These are phyloP conservation scores for Myathropa florea DNA, from an alignment of 2,888 invertebrate genomes.

Conservation along the genomic window DNA sequence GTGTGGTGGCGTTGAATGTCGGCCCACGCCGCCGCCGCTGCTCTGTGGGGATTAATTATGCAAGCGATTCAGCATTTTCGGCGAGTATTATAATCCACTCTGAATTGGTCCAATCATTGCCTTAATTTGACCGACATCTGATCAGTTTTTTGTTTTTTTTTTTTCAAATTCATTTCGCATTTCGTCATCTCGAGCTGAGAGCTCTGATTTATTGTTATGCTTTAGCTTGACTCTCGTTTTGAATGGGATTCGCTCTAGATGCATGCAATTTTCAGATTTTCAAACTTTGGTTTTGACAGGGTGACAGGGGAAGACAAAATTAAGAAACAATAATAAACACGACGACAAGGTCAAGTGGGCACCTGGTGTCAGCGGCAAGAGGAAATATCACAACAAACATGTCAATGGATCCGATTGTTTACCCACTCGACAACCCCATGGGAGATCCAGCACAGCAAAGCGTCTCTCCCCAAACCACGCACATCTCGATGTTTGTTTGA, in stretches of 20 bases:
- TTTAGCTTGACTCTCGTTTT: not conserved
- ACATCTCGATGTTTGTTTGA: not conserved
- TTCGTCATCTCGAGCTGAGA: not conserved
- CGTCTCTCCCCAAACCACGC: not conserved
- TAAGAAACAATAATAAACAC: not conserved
- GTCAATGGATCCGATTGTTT: not conserved
- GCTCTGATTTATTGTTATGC: not conserved
- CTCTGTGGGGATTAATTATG: not conserved
- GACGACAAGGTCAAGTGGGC: constrained; percentile 14
- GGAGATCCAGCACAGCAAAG: not conserved
- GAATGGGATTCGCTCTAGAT: constrained; percentile 1
- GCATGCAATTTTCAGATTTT: constrained; percentile 10
- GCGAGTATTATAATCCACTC: constrained; percentile 2
- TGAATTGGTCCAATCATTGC: constrained; percentile 1
- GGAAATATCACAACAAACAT: not conserved
- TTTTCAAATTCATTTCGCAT: not conserved
- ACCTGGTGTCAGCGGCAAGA: not conserved
- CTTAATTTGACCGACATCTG: constrained; percentile 8
- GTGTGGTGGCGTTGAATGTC: not conserved
- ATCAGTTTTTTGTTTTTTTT: not conserved
- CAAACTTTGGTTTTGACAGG: too few species aligned
- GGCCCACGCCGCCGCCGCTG: not conserved
- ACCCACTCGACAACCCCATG: constrained; percentile 10
- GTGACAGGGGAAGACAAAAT: not conserved
- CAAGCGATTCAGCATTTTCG: not conserved